phyloP scores from a whole-genome alignment of 2,113 vertebrate species.

The Pipa parva region DNA sequence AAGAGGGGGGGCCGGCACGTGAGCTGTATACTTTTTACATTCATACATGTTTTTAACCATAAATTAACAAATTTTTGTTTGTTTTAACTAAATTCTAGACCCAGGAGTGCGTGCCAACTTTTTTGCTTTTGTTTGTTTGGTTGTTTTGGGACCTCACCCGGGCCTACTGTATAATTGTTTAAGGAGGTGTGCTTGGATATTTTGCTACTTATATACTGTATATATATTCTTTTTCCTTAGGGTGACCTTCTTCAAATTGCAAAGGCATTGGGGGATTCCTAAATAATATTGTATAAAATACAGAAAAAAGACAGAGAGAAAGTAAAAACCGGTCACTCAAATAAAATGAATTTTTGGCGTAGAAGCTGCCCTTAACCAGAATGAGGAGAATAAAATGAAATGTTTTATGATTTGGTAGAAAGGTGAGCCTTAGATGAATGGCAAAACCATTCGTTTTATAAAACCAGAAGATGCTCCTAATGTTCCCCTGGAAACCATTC shows the following conservation, averaged over 20 bases:
- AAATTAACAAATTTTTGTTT: too few species aligned
- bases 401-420: conserved; percentile 15
- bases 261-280: conserved; percentile 38
- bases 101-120: too few species aligned
- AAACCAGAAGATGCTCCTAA: conserved; percentile 4
- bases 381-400: conserved; percentile 3
- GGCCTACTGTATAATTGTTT: too few species aligned
- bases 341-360: neutral
- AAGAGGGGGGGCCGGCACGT: too few species aligned
- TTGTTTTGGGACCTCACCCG: too few species aligned
- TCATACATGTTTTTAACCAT: too few species aligned
- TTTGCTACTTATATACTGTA: too few species aligned
- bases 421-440: conserved; percentile 12
- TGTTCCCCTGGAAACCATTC: neutral
- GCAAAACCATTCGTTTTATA: conserved; percentile 8
- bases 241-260: conserved; percentile 65
- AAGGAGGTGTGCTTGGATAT: too few species aligned
- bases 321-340: conserved; percentile 6
- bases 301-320: conserved; percentile 54
- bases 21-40: too few species aligned
- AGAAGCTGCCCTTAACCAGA: neutral
- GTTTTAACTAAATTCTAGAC: too few species aligned
- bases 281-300: neutral
- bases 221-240: too few species aligned
- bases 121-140: too few species aligned